Base-by-base conservation (phyloP, 2,797 vertebrate genomes). In the Astyanax mexicanus region DNA sequence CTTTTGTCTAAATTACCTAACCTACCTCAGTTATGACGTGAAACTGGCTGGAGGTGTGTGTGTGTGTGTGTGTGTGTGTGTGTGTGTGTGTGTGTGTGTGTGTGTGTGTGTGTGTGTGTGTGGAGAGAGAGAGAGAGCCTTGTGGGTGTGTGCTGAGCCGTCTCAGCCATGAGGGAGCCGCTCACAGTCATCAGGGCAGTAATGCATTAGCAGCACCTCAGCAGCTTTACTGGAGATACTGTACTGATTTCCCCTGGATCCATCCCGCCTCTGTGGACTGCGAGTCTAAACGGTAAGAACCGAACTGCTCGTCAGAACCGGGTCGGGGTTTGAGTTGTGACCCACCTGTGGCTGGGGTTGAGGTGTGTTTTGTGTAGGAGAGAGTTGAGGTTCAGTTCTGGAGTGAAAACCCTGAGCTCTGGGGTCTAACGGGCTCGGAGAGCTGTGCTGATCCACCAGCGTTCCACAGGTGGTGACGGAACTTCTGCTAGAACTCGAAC, bases 401-500 rank as follows among this genome's bases (percentile, higher is more conserved):
- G 42, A 15, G 42, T 44, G 42, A 44, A 17, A 3, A 13, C 29
- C 5, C 2, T 32, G 29, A 5, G 29, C 32, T 13, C 12, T 17
- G 4, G 40, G 42, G 40, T 37, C 19, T 51, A 19, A 1, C 47
- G 3, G 44, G 15, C 44, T 45, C 6, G n/a, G 10, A 37, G n/a
- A 19, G 37, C 19, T 25, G 32, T n/a, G 29, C 29, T 32, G 29
- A 38, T 68, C 35, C 40, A 49, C 5, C 6, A 0, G 21, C 72
- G 67, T 66, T 69, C 80, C 60, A 82, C 80, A 82, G 80, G 80
- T 82, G 80, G 64, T 27, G n/a, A 19, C 19, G n/a, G 49, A 60
- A 67, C 65, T 66, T 74, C 25, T 19, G 17, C 5, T n/a, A n/a
- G n/a, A n/a, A 19, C 17, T 49, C 49, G 1, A 23, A 23, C 23